Base-by-base conservation (phyloP, 2,113 vertebrate genomes). In the Fulmarus glacialis region DNA sequence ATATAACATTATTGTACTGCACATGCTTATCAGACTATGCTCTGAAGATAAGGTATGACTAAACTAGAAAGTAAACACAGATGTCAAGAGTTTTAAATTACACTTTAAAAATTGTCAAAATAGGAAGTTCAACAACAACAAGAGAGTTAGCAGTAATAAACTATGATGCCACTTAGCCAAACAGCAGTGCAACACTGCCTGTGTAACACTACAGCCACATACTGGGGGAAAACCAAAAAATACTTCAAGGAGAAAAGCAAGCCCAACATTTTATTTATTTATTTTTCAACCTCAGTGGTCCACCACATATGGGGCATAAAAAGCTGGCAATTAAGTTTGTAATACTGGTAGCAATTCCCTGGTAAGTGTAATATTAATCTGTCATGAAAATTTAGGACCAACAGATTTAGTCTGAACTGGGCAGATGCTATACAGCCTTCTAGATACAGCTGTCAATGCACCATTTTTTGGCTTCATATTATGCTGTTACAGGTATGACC, bases 21-120 rank as follows among this genome's bases (percentile, higher is more conserved):
- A 97, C 62, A 89, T 24, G 80, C 73, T 93, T 96, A 97, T 96
- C 96, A 96, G 66, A 86, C 82, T 93, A 48, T 50, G 62, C 82
- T 95, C 74, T 74, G 66, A 97, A 96, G 94, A 96, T 90, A 97
- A 97, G 96, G 96, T 96, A 98, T 77, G 89, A 79, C 79, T 92
- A 94, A 97, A 89, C 84, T 75, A 81, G 81, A 97, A 96, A 97
- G 84, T 97, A 98, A 98, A 98, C 97, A 97, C 93, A 98, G 97
- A 97, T 97, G 96, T 87, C 95, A 96, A 60, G 92, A 97, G 89
- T 94, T 98, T 96, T 92, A 96, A 97, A 97, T 96, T 79, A 93
- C 52, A 94, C 63, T 88, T 94, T 86, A 42, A 92, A 97, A 96
- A 89, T 83, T 97, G 94, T 96, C 94, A 98, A 97, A 98, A 97